Conservation (phyloP, 2,113 vertebrate genomes). For the Urocitellus parryii region DNA sequence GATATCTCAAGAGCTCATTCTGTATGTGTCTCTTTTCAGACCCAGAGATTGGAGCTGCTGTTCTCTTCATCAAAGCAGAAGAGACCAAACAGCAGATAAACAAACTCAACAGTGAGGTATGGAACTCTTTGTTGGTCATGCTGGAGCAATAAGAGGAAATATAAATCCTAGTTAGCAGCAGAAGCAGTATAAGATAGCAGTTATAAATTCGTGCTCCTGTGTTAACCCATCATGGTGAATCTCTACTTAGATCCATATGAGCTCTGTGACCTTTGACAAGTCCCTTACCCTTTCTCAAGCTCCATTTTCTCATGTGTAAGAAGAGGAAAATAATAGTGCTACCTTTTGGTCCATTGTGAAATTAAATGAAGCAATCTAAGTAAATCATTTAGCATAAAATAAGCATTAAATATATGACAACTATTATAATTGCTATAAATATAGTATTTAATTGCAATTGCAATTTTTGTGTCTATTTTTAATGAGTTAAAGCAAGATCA, state of each 20-base stretch:
- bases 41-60: slow-evolving; percentile 87
- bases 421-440: background rate
- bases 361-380: background rate
- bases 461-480: slow-evolving; percentile 1
- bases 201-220: rapidly evolving
- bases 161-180: background rate
- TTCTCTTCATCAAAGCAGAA: slow-evolving; percentile 90
- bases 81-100: slow-evolving; percentile 91
- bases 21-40: slow-evolving; percentile 85
- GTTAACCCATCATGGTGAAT: background rate
- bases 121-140: background rate
- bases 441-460: background rate
- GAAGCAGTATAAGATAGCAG: too few relatives aligned
- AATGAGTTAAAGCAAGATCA: slow-evolving; percentile 34
- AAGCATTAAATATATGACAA: background rate
- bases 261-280: background rate
- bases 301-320: background rate
- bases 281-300: background rate
- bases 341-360: background rate
- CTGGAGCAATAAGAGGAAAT: background rate
- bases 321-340: background rate
- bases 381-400: background rate
- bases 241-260: background rate
- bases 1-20: slow-evolving; percentile 45
- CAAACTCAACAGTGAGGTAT: slow-evolving; percentile 90